phyloP scores from a whole-genome alignment of 2,113 vertebrate genomes.

The Lophius piscatorius region DNA sequence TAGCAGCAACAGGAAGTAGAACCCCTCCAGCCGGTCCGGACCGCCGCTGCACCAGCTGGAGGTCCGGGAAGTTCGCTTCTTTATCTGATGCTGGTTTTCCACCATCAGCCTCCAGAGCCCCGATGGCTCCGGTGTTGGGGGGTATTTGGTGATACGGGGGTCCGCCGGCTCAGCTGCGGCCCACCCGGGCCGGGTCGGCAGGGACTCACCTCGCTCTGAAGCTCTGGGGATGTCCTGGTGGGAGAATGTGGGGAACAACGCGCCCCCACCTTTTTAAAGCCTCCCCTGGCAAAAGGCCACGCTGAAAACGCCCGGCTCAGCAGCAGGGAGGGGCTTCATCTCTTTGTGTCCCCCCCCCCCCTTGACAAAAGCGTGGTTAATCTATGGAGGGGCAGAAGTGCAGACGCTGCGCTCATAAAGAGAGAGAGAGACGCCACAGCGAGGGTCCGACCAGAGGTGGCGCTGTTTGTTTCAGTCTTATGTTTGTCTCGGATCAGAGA shows the following conservation, averaged over 20 bases:
- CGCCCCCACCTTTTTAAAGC: slow-evolving; percentile 84
- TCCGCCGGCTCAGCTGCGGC: neutral
- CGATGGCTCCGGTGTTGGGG: slow-evolving; percentile 6
- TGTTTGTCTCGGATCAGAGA: no score
- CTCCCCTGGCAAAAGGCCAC: slow-evolving; percentile 80
- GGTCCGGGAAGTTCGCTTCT: no score
- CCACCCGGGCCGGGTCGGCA: slow-evolving; percentile 28
- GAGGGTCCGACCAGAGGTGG: no score
- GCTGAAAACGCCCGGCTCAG: slow-evolving; percentile 76
- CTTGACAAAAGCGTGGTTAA: slow-evolving; percentile 76
- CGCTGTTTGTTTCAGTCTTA: no score
- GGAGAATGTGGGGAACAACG: slow-evolving; percentile 75
- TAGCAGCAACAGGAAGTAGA: no score
- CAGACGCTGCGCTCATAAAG: slow-evolving; percentile 74
- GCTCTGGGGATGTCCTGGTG: slow-evolving; percentile 74
- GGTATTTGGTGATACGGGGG: slow-evolving; percentile 2
- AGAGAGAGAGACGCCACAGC: slow-evolving; percentile 1
- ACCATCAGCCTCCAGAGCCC: slow-evolving; percentile 11
- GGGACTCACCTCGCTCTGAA: slow-evolving; percentile 80
- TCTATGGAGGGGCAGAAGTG: slow-evolving; percentile 80
- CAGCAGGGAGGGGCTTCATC: slow-evolving; percentile 60
- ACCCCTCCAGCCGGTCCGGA: no score
- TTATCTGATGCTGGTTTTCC: slow-evolving; percentile 5
- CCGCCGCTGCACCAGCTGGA: no score
- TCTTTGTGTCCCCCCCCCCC: slow-evolving; percentile 49